Base-by-base conservation (phyloP, 2,888 invertebrate species). In the Drosophila buzzatii region DNA sequence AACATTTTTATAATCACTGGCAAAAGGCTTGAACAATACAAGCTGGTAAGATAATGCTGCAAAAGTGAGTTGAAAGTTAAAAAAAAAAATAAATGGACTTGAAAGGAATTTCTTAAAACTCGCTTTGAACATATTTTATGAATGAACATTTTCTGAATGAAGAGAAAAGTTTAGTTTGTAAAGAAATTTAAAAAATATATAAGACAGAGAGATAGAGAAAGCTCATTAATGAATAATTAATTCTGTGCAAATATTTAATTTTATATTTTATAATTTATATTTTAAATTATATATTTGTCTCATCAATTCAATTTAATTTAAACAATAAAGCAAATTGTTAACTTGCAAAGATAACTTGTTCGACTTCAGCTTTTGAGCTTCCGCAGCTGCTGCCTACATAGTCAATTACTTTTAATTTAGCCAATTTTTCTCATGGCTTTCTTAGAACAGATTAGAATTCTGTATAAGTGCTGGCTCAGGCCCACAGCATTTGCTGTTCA, bases 401-500 rank as follows among this genome's bases (percentile, higher is more conserved):
- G 33, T 33, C 51, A 18, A 45, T 55, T 66, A 10, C 16, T 35
- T 55, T 66, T 14, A 47, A 42, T 47, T 20, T 45, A 23, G 44
- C 4, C 16, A 39, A 39, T 47, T 39, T 45, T 14, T 53, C 35
- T 2, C 7, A 8, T 8, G 51, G 31, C n/a, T 14, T 35, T 39
- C 44, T 35, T 27, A 4, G 16, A 45, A 10, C 14, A 47, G 33
- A 39, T 41, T 27, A 4, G 16, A 45, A 7, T 14, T 20, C 31
- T 23, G 12, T 10, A 9, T 14, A 18, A 42, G 49, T 2, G 20
- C 3, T 31, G 12, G 20, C 39, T 23, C 10, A 37, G 55, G 23
- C 44, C 39, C 27, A 44, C 14, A 31, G 47, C 57, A 35, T 16
- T 58, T 57, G 52, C 41, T 80, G 69, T 72, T 74, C 71, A 72